Conservation (phyloP, 2,113 vertebrate species). For the Miniopterus natalensis region DNA sequence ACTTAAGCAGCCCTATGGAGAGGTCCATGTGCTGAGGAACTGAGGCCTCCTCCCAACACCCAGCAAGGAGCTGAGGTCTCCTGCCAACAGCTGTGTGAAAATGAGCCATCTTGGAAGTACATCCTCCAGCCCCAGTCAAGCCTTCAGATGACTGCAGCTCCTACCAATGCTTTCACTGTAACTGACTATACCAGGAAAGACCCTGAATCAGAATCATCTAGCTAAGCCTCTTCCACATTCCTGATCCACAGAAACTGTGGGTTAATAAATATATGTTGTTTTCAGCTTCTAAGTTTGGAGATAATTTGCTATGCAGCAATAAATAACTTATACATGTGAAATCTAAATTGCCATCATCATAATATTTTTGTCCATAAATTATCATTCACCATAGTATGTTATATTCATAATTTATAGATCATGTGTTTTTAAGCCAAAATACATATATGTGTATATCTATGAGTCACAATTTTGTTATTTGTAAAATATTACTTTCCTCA, state of each 20-base stretch:
- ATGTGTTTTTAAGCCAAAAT: neutral
- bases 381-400: neutral
- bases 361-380: neutral
- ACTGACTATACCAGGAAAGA: neutral
- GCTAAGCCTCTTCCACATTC: neutral
- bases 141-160: neutral
- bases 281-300: neutral
- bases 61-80: neutral
- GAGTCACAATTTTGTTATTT: constrained; percentile 40
- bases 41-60: neutral
- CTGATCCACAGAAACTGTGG: neutral
- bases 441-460: neutral
- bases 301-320: neutral
- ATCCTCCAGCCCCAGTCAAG: neutral
- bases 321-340: neutral
- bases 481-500: neutral
- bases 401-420: neutral
- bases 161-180: neutral
- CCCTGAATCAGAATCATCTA: neutral
- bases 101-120: neutral
- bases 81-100: neutral
- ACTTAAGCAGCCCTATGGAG: neutral
- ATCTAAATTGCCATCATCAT: neutral
- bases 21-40: neutral
- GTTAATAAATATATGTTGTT: neutral